phyloP scores from a whole-genome alignment of 2,113 vertebrate species.

The Pelusios castaneus region DNA sequence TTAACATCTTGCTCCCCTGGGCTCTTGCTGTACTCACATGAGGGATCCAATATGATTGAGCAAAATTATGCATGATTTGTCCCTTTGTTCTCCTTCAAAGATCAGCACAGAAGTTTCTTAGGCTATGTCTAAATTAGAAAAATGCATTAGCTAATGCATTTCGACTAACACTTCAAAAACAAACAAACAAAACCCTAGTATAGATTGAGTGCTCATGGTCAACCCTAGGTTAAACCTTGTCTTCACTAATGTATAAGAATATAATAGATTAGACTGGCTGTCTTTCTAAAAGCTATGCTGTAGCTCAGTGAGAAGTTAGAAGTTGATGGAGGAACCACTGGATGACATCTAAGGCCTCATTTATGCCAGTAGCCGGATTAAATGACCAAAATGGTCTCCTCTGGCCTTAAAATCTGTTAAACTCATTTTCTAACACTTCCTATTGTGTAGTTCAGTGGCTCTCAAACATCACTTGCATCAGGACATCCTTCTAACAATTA shows the following conservation, averaged over 20 bases:
- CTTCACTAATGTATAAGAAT: neutral
- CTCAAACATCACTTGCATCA: no score
- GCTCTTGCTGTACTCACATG: accelerated
- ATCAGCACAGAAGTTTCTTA: neutral
- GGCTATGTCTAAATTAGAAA: neutral
- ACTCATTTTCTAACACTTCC: neutral
- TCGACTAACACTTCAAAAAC: neutral
- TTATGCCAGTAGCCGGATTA: neutral
- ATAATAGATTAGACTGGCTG: neutral
- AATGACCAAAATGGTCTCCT: neutral
- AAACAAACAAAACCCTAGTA: accelerated
- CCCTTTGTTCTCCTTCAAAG: neutral
- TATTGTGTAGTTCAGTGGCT: neutral
- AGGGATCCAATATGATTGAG: accelerated
- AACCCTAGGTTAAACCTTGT: neutral
- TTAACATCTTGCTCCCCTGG: neutral
- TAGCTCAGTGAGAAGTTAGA: neutral
- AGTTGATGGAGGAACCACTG: neutral
- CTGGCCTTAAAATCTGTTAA: neutral
- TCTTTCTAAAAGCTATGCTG: neutral
- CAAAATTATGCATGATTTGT: neutral
- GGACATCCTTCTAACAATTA: no score
- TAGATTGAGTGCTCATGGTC: neutral
- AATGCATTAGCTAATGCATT: neutral
- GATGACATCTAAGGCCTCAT: neutral